A percentile compares a stretch with the other conserved stretches of the same genome.
Evolutionary conservation across 2,113 vertebrate species (phyloP).

Genomic region (Calidris pugnax): DNA sequence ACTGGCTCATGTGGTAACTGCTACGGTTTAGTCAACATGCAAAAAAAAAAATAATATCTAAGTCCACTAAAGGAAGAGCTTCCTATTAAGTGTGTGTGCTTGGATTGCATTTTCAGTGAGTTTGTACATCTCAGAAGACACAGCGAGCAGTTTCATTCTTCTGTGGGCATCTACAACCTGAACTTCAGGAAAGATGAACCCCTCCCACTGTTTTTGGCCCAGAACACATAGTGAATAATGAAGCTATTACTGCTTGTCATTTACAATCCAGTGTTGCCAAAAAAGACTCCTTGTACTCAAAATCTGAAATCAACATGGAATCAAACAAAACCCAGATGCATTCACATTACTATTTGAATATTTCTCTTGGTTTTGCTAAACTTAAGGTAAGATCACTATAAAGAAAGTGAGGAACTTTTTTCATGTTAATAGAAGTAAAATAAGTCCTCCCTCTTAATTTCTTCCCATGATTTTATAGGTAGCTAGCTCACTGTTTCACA

Average conservation of each 20-base stretch:
- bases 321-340: not conserved
- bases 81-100: not conserved
- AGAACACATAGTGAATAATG: not conserved
- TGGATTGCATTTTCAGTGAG: not conserved
- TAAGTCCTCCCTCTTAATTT: not conserved
- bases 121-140: not conserved
- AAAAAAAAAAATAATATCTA: not conserved
- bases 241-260: not conserved
- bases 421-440: not conserved
- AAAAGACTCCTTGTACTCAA: not conserved
- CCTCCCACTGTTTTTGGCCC: not conserved
- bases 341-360: not conserved
- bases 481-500: not conserved
- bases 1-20: not conserved
- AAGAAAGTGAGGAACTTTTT: not conserved
- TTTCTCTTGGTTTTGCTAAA: not conserved
- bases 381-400: not conserved
- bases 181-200: not conserved
- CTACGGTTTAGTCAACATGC: not conserved
- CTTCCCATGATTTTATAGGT: not conserved
- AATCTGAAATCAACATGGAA: not conserved
- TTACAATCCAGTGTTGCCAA: not conserved
- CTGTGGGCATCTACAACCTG: not conserved
- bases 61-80: not conserved
- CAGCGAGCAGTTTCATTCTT: not conserved